Evolutionary conservation across 92 coral and sea anemone genomes (phyloP).

Genomic region (Epizoanthus illoricatus): DNA sequence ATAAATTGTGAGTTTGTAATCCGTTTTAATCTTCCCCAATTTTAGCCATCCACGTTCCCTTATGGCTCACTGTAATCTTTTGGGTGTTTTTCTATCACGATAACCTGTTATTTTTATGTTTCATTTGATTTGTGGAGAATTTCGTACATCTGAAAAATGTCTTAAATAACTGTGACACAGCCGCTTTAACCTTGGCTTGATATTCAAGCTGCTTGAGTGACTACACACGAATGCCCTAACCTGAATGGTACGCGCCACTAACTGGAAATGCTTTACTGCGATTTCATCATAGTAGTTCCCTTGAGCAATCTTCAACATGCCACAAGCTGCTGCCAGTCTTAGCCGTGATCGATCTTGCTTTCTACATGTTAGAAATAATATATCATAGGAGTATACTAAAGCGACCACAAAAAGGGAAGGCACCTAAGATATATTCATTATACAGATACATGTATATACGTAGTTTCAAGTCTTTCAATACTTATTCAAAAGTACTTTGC

Average conservation of each 20-base stretch:
- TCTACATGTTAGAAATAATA: conserved; percentile 34
- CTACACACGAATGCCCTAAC: conserved; percentile 30
- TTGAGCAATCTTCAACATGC: conserved; percentile 81
- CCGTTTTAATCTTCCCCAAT: too few relatives aligned
- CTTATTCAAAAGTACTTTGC: too few relatives aligned
- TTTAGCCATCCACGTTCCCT: too few relatives aligned
- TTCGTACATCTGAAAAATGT: too few relatives aligned
- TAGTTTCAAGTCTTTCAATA: not conserved
- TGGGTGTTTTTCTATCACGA: too few relatives aligned
- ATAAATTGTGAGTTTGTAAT: too few relatives aligned
- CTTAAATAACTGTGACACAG: too few relatives aligned
- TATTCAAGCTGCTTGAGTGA: not conserved
- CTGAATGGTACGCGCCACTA: conserved; percentile 80
- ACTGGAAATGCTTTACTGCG: conserved; percentile 74
- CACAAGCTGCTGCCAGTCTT: conserved; percentile 92
- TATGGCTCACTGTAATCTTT: too few relatives aligned
- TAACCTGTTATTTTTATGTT: too few relatives aligned
- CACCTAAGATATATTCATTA: not conserved
- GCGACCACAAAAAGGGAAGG: not conserved
- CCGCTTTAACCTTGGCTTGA: too few relatives aligned
- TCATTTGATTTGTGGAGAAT: too few relatives aligned
- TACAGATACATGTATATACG: too few relatives aligned
- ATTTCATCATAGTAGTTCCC: conserved; percentile 72
- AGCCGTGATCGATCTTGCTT: conserved; percentile 86
- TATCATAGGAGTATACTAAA: not conserved